These are phyloP conservation scores for Drosophila colorata DNA, from an alignment of 2,888 invertebrate genomes.

Conservation along the genomic window DNA sequence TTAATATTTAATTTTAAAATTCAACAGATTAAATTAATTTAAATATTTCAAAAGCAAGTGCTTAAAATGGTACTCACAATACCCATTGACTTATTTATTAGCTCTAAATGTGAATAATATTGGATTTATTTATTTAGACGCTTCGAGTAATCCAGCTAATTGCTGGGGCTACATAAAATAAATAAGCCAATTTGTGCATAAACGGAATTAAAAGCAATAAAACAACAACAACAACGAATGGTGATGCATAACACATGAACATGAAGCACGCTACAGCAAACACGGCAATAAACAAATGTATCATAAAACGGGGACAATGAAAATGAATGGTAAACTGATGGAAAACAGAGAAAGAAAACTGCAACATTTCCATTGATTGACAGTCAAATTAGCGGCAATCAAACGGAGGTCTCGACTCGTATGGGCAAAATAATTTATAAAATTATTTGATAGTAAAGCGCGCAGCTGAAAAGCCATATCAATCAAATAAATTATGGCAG, in stretches of 20 bases:
- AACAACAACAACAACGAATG: slow-evolving; percentile 17
- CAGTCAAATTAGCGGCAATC: slow-evolving; percentile 79
- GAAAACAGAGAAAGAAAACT: slow-evolving; percentile 27
- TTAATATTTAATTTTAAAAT: background rate
- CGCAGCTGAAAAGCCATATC: slow-evolving; percentile 63
- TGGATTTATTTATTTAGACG: background rate
- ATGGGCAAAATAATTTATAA: slow-evolving; percentile 68
- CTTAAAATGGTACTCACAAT: background rate
- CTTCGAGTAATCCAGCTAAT: slow-evolving; percentile 18
- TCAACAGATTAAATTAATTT: no score
- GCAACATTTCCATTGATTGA: slow-evolving; percentile 64
- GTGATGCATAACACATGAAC: slow-evolving; percentile 28
- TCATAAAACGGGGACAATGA: slow-evolving; percentile 42
- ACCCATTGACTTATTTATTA: background rate
- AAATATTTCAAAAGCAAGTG: background rate
- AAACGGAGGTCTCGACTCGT: slow-evolving; percentile 44
- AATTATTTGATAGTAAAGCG: slow-evolving; percentile 45
- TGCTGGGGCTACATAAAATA: slow-evolving; percentile 18
- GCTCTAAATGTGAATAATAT: background rate
- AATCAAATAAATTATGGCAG: slow-evolving; percentile 72
- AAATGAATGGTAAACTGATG: slow-evolving; percentile 26
- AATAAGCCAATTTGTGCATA: slow-evolving; percentile 42
- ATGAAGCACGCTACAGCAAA: slow-evolving; percentile 39
- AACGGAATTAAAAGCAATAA: slow-evolving; percentile 40
- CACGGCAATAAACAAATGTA: slow-evolving; percentile 50